Conservation (phyloP, 2,797 vertebrate species). For the Pseudopleuronectes americanus region DNA sequence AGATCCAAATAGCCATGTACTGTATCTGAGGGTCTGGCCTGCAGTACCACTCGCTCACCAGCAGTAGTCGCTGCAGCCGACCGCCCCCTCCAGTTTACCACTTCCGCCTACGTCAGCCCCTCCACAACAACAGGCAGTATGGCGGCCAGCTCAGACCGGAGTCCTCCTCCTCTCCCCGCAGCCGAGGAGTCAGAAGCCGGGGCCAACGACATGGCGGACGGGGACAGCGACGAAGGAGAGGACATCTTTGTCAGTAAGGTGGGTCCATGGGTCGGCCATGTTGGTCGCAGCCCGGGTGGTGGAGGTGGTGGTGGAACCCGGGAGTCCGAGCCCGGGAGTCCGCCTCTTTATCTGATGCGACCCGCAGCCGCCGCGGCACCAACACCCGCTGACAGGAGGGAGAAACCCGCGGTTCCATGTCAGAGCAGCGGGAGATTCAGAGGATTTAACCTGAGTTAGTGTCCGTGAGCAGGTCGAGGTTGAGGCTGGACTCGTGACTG, state of each 20-base stretch:
- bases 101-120: constrained; percentile 64
- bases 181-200: constrained; percentile 69
- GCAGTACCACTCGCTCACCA: not conserved
- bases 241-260: constrained; percentile 81
- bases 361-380: constrained; percentile 23
- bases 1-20: too few relatives aligned
- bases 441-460: not conserved
- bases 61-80: constrained; percentile 47
- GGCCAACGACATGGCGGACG: constrained; percentile 64
- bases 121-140: constrained; percentile 72
- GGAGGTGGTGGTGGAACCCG: too few relatives aligned
- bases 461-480: too few relatives aligned
- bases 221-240: constrained; percentile 83
- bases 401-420: not conserved
- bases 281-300: rapidly evolving
- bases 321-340: not conserved
- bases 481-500: too few relatives aligned
- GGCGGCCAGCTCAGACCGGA: constrained; percentile 80
- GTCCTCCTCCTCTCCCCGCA: constrained; percentile 79
- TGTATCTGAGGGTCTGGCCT: not conserved
- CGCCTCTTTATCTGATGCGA: constrained; percentile 47
- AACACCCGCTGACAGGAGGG: not conserved
- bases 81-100: not conserved
- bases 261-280: constrained; percentile 11
- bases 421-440: not conserved